These are phyloP conservation scores for Volucella bombylans DNA, from an alignment of 2,888 invertebrate genomes.

Conservation along the genomic window DNA sequence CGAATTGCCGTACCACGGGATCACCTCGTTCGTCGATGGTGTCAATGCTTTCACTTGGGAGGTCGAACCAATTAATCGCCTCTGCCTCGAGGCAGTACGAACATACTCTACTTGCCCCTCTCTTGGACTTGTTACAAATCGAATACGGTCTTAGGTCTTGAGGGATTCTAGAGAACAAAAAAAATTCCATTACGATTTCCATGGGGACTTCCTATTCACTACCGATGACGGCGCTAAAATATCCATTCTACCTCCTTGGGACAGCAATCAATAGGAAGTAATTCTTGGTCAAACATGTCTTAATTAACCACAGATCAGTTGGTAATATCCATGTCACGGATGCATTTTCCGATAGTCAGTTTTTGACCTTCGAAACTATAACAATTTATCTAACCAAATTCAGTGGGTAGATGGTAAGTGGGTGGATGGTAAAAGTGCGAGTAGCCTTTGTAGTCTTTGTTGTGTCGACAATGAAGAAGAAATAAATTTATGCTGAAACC, in stretches of 20 bases:
- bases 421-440: not conserved
- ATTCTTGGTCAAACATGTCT: not conserved
- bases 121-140: not conserved
- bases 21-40: not conserved
- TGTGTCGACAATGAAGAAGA: slow-evolving; percentile 22
- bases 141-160: slow-evolving; percentile 10
- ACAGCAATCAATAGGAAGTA: not conserved
- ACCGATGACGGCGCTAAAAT: not conserved
- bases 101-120: not conserved
- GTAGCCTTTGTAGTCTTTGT: not conserved
- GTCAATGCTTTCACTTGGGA: slow-evolving; percentile 17
- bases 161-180: not conserved
- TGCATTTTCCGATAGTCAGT: not conserved
- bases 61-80: not conserved
- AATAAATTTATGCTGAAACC: slow-evolving; percentile 37
- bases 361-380: not conserved
- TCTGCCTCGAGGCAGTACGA: not conserved
- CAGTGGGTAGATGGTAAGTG: slow-evolving; percentile 3
- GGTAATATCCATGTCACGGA: slow-evolving; percentile 3
- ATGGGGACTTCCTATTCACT: not conserved
- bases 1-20: not conserved
- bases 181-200: too few relatives aligned
- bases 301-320: not conserved
- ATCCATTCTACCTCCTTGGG: not conserved
- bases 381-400: not conserved